Base-by-base conservation (phyloP, 2,888 invertebrate genomes). In the Sphaeridia pumilis region DNA sequence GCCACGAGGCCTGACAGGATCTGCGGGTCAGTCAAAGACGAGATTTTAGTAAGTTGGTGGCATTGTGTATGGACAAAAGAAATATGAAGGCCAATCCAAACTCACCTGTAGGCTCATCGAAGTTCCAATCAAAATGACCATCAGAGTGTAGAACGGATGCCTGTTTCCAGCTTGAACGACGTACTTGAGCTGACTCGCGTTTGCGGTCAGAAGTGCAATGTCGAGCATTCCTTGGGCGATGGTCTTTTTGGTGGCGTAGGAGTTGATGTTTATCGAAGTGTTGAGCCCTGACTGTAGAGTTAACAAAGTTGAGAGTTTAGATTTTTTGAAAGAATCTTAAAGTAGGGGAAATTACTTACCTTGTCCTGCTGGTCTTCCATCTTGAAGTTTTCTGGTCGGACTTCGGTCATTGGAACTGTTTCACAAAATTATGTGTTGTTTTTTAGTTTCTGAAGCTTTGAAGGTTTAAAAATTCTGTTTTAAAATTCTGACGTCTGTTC, bases 201-300 rank as follows among this genome's bases (percentile, higher is more conserved):
- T 57, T 1, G 88, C 87, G 1, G 88, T 88, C 47, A 89, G 74
- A 58, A 89, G 72, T 1, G 89, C 88, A 54, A 89, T 86, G 70
- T 89, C 88, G 65, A 89, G 76, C 80, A 89, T 84, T 3, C 89
- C 88, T 74, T 89, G 89, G 0, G 89, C 87, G 54, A 89, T 87
- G 0, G 88, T 88, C 72, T 90, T 90, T 72, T 89, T 90, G 10
- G 88, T 88, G 22, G 89, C 88, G 78, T 89, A 90, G 61, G 84
- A 79, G 71, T 89, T 90, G 3, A 85, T 83, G 68, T 89, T 86
- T 70, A 88, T n/a, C n/a, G n/a, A n/a, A n/a, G n/a, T n/a, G n/a
- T n/a, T n/a, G n/a, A n/a, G n/a, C n/a, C n/a, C n/a, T n/a, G n/a
- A n/a, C n/a, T n/a, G n/a, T n/a, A n/a, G n/a, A n/a, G n/a, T n/a